A percentile compares a stretch with the other conserved stretches of the same genome.
Evolutionary conservation across 2,888 invertebrate species (phyloP).

Genomic region (Oeneis ivallda): DNA sequence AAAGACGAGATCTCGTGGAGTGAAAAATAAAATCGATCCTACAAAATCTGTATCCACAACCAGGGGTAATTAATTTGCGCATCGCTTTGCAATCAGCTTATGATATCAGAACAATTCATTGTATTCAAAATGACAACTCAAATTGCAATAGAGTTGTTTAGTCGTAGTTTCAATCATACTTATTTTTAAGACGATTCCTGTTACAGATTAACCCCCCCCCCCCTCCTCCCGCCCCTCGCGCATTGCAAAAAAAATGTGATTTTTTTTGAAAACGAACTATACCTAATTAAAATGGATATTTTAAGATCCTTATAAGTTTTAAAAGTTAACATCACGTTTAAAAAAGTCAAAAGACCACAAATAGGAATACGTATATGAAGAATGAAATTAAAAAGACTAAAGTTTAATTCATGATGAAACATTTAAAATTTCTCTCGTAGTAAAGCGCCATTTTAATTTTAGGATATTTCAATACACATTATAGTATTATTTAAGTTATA

Average conservation of each 20-base stretch:
- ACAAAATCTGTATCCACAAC: conserved; percentile 3
- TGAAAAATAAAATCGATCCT: conserved; percentile 39
- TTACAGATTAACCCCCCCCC: no score
- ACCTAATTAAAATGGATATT: not conserved
- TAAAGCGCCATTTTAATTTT: not conserved
- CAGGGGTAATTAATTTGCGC: not conserved
- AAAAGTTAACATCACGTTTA: not conserved
- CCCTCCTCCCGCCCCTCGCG: no score
- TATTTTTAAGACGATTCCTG: not conserved
- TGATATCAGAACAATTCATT: not conserved
- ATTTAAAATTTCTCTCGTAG: not conserved
- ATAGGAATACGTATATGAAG: not conserved
- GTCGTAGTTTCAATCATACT: not conserved
- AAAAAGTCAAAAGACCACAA: not conserved
- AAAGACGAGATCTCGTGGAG: conserved; percentile 55
- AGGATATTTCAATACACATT: no score
- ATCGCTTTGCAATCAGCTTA: not conserved
- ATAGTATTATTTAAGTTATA: no score
- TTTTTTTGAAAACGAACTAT: not conserved
- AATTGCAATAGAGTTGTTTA: not conserved
- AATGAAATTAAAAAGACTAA: not conserved
- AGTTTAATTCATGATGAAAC: not conserved
- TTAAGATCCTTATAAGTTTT: not conserved
- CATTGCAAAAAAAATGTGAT: no score
- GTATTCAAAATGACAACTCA: not conserved